phyloP scores from a whole-genome alignment of 2,888 invertebrate species.

The Netelia virgata region DNA sequence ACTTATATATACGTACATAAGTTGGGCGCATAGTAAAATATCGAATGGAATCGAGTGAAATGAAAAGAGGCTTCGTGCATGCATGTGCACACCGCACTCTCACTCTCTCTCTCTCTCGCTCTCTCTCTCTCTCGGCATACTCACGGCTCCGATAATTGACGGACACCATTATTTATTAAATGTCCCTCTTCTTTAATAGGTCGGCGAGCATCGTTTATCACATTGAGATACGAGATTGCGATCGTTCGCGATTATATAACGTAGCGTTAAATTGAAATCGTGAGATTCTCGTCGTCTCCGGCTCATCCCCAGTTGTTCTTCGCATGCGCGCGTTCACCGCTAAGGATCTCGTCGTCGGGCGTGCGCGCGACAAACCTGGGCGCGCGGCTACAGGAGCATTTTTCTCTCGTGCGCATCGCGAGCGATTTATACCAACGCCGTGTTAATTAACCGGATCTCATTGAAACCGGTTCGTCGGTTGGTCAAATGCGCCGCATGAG shows the following conservation, averaged over 20 bases:
- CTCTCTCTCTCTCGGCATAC: conserved; percentile 2
- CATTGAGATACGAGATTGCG: conserved; percentile 67
- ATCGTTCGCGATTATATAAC: conserved; percentile 70
- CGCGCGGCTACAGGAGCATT: conserved; percentile 18
- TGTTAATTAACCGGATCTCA: conserved; percentile 80
- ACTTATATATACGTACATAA: background rate
- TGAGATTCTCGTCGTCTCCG: conserved; percentile 64
- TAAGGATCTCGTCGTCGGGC: conserved; percentile 57
- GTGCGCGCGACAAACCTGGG: conserved; percentile 43
- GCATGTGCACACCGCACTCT: background rate
- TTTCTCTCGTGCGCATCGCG: conserved; percentile 30
- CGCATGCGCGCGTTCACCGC: conserved; percentile 58
- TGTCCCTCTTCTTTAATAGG: conserved; percentile 77
- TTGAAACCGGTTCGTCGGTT: conserved; percentile 80
- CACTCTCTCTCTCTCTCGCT: background rate
- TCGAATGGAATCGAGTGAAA: conserved; percentile 50
- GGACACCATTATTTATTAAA: conserved; percentile 78
- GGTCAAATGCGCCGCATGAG: conserved; percentile 43
- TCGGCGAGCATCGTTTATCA: conserved; percentile 72
- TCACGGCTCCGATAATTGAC: conserved; percentile 72
- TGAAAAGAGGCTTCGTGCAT: background rate
- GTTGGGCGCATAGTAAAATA: conserved; percentile 4
- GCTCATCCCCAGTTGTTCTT: conserved; percentile 53
- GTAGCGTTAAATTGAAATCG: conserved; percentile 80
- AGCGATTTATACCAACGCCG: conserved; percentile 79